Conservation (phyloP, 2,797 vertebrate genomes). For the Apodemus agrarius region DNA sequence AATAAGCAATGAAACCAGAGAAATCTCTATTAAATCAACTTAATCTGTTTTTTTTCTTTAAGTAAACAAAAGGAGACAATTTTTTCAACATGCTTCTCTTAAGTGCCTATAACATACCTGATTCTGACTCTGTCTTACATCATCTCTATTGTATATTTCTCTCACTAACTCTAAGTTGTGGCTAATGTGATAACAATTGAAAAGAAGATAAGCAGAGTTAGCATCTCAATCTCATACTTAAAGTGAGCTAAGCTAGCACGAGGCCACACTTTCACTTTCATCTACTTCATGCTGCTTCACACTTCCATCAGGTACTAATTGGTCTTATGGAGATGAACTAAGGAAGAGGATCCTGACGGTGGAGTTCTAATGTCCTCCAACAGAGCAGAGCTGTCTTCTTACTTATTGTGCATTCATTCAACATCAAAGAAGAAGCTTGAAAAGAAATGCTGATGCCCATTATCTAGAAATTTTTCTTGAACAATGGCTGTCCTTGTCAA, state of each 20-base stretch:
- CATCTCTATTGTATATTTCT: neutral
- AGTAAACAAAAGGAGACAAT: neutral
- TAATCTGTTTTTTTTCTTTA: neutral
- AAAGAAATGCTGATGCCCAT: neutral
- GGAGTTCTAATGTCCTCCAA: neutral
- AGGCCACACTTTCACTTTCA: neutral
- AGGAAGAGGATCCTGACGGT: neutral
- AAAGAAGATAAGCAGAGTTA: neutral
- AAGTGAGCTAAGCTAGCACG: neutral
- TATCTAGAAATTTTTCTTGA: neutral
- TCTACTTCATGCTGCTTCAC: neutral
- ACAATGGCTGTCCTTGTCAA: slow-evolving; percentile 21
- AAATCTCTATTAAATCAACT: neutral
- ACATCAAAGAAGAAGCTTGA: slow-evolving; percentile 22
- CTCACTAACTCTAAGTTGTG: neutral
- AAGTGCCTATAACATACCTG: neutral
- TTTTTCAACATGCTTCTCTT: neutral
- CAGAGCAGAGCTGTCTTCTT: neutral
- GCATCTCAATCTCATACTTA: neutral
- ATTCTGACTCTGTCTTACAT: neutral
- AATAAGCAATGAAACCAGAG: neutral
- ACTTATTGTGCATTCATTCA: neutral
- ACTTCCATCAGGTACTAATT: neutral
- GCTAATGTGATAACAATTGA: neutral
- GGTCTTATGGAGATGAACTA: neutral